Evolutionary conservation across 2,888 invertebrate genomes (phyloP).

Genomic region (Aromia moschata): DNA sequence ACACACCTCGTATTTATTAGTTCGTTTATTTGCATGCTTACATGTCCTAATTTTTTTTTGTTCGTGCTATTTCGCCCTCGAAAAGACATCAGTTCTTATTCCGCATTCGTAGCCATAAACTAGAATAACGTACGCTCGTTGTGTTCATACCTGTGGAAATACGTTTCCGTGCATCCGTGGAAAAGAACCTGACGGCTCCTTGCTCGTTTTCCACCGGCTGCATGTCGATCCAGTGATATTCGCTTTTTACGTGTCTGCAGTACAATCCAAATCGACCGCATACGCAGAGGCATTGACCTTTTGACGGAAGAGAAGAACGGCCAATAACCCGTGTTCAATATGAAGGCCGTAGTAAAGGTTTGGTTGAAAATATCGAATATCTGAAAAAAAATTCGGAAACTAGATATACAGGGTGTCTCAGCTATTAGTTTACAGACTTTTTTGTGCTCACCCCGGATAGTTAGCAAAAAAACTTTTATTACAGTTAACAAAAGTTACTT

Average conservation of each 20-base stretch:
- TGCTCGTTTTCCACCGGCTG: conserved; percentile 30
- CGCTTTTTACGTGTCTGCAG: conserved; percentile 43
- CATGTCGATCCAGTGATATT: conserved; percentile 44
- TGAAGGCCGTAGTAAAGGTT: conserved; percentile 47
- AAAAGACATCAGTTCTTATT: too few relatives aligned
- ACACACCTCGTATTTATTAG: too few relatives aligned
- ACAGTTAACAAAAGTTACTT: too few relatives aligned
- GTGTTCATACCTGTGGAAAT: conserved; percentile 37
- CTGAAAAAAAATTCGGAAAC: too few relatives aligned
- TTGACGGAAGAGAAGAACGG: conserved; percentile 44
- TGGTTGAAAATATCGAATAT: conserved; percentile 49
- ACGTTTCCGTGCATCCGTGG: conserved; percentile 34
- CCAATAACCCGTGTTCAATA: conserved; percentile 51
- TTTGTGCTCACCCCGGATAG: too few relatives aligned
- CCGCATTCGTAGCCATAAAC: too few relatives aligned
- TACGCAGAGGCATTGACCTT: conserved; percentile 44
- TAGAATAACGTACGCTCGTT: conserved; percentile 1
- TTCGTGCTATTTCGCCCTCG: too few relatives aligned
- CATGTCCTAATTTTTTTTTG: too few relatives aligned
- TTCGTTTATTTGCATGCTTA: too few relatives aligned
- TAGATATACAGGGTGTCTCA: too few relatives aligned
- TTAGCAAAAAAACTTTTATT: too few relatives aligned
- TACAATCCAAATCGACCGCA: conserved; percentile 46
- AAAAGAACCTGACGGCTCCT: conserved; percentile 28
- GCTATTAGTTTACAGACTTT: too few relatives aligned